phyloP scores from a whole-genome alignment of 2,113 vertebrate genomes.

The Xiphophorus couchianus region DNA sequence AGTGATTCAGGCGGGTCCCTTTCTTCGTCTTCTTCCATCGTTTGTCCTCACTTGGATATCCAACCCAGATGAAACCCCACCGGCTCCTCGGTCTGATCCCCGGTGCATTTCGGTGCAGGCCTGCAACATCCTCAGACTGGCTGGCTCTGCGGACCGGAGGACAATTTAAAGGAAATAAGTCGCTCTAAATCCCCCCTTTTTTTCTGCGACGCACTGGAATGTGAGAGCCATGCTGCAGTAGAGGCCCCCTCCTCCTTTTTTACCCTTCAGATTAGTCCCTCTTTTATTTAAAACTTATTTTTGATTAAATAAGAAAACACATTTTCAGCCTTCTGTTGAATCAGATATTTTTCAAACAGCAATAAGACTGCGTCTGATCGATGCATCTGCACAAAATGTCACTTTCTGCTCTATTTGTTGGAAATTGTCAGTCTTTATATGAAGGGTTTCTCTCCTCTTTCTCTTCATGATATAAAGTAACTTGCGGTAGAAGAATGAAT shows the following conservation, averaged over 20 bases:
- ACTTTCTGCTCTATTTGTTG: background rate
- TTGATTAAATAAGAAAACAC: background rate
- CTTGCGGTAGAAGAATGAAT: slow-evolving; percentile 21
- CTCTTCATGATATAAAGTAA: background rate
- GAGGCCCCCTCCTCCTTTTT: slow-evolving; percentile 5
- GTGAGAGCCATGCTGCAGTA: slow-evolving; percentile 60
- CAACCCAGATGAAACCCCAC: background rate
- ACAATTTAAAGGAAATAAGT: slow-evolving; percentile 79
- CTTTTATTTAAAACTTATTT: background rate
- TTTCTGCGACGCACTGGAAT: slow-evolving; percentile 69
- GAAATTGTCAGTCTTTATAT: background rate
- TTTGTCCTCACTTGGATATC: slow-evolving; percentile 2
- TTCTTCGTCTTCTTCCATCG: no score
- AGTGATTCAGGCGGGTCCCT: background rate
- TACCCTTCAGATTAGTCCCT: slow-evolving; percentile 4
- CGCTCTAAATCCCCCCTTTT: slow-evolving; percentile 68
- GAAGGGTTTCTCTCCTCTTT: background rate
- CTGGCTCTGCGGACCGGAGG: slow-evolving; percentile 67
- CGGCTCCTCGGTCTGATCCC: slow-evolving; percentile 17
- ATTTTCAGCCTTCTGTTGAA: background rate
- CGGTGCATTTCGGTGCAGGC: slow-evolving; percentile 44
- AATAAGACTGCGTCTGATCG: background rate
- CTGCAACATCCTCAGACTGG: slow-evolving; percentile 57
- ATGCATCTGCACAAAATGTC: background rate
- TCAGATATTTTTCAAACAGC: background rate